Percentiles rank a stretch among this genome's conserved stretches.
These are phyloP conservation scores for Tryphoninae sp. DNA, from an alignment of 2,888 invertebrate species.

Conservation along the genomic window DNA sequence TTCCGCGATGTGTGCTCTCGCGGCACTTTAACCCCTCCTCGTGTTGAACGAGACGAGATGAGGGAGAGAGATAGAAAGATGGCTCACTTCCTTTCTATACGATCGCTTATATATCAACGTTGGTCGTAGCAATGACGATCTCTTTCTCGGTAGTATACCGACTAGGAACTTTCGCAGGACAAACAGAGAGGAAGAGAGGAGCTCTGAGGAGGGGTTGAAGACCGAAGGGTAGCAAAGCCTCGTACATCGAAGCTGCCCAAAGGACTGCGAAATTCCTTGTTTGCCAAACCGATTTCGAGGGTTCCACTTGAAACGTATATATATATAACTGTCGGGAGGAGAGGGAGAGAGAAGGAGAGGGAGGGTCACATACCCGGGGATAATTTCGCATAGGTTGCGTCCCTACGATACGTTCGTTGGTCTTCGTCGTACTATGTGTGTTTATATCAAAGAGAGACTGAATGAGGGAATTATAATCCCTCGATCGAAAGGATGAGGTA, in stretches of 20 bases:
- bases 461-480: not conserved
- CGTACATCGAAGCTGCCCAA: constrained; percentile 7
- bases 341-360: constrained; percentile 1
- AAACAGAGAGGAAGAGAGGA: constrained; percentile 49
- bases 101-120: not conserved
- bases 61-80: not conserved
- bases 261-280: constrained; percentile 60
- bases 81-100: not conserved
- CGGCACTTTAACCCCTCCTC: constrained; percentile 43
- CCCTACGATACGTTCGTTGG: no score
- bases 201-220: not conserved
- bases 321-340: constrained; percentile 36
- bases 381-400: no score
- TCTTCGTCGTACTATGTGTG: not conserved
- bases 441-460: not conserved
- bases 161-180: constrained; percentile 53
- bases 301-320: constrained; percentile 42
- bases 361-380: constrained; percentile 7
- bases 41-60: not conserved
- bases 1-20: constrained; percentile 54
- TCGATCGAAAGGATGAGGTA: not conserved
- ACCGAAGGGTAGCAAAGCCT: constrained; percentile 28
- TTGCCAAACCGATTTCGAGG: constrained; percentile 61
- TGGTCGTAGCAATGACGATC: constrained; percentile 11
- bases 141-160: constrained; percentile 19